These are phyloP conservation scores for Babylonia areolata DNA, from an alignment of 1,140 invertebrate species.

Conservation along the genomic window DNA sequence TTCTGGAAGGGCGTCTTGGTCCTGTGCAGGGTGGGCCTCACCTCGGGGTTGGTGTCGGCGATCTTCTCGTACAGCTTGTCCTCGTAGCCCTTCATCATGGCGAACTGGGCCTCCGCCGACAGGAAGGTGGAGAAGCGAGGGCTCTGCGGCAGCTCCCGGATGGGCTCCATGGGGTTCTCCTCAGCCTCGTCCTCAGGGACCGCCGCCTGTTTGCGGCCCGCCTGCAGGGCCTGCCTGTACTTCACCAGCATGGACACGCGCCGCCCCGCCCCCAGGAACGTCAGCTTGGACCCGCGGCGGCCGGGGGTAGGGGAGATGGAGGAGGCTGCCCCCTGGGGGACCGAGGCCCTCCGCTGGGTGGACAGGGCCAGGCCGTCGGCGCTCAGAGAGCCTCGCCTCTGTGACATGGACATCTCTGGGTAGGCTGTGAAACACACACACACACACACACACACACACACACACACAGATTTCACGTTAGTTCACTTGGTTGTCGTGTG, in stretches of 20 bases:
- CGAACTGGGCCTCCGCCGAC: conserved; percentile 68
- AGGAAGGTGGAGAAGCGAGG: conserved; percentile 66
- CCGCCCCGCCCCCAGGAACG: conserved; percentile 11
- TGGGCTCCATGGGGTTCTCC: conserved; percentile 43
- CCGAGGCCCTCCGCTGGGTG: background rate
- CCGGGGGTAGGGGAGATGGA: no score
- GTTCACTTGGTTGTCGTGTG: no score
- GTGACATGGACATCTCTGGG: background rate
- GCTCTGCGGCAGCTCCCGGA: conserved; percentile 61
- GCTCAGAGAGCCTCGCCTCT: background rate
- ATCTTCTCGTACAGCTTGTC: conserved; percentile 61
- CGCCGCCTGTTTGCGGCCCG: background rate
- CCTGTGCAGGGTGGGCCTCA: conserved; percentile 48
- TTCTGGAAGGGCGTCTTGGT: conserved; percentile 56
- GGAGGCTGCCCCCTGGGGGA: background rate
- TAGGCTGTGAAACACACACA: no score
- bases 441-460: background rate
- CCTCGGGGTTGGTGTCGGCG: conserved; percentile 51
- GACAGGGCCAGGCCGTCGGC: background rate
- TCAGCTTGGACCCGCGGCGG: background rate
- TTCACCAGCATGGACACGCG: conserved; percentile 35
- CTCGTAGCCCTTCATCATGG: conserved; percentile 72
- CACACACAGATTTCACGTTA: no score
- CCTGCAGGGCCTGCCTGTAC: conserved; percentile 19
- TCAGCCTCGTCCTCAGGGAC: background rate